Evolutionary conservation across 1,140 invertebrate genomes (phyloP).

Genomic region (Bombyx mori): ASM3026992v2 NC_085109.1:351001-351500

Average conservation of each 20-base stretch:
- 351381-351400: too few species aligned
- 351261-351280: constrained; percentile 87
- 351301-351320: too few species aligned
- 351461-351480: too few species aligned
- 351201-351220: constrained; percentile 77
- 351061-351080: not conserved
- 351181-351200: constrained; percentile 83
- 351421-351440: too few species aligned
- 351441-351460: too few species aligned
- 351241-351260: constrained; percentile 87
- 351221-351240: constrained; percentile 82
- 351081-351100: constrained; percentile 77
- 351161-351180: constrained; percentile 80
- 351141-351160: constrained; percentile 78
- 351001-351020: too few species aligned
- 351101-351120: constrained; percentile 73
- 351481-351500: not conserved
- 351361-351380: too few species aligned
- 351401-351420: too few species aligned
- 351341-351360: too few species aligned
- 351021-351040: too few species aligned
- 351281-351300: constrained; percentile 79
- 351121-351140: constrained; percentile 74
- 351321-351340: too few species aligned
- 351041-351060: too few species aligned